These are phyloP conservation scores for Podotricha telesiphe DNA, from an alignment of 2,888 invertebrate species.

Conservation along the genomic window DNA sequence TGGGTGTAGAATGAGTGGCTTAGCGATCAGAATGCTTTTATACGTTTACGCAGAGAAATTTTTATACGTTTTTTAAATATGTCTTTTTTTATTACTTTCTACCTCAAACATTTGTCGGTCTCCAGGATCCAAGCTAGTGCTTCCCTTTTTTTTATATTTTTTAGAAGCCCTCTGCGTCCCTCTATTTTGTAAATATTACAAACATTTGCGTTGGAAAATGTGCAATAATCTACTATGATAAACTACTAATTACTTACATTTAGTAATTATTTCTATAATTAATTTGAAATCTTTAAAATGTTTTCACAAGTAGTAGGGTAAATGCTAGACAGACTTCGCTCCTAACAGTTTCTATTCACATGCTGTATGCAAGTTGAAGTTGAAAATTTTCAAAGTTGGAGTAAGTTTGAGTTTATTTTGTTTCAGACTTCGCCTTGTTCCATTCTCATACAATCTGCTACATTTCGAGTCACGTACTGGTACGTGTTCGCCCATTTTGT, in stretches of 20 bases:
- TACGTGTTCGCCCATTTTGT: constrained; percentile 53
- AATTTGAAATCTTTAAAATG: not conserved
- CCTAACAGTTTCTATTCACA: constrained; percentile 24
- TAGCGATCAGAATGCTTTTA: no score
- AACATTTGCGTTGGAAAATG: no score
- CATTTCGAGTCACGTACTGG: constrained; percentile 69
- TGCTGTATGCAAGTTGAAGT: constrained; percentile 36
- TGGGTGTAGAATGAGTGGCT: no score
- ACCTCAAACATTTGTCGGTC: no score
- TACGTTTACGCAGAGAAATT: no score
- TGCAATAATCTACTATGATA: no score
- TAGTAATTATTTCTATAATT: not conserved
- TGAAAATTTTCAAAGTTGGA: constrained; percentile 39
- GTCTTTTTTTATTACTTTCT: no score
- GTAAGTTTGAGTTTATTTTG: constrained; percentile 43
- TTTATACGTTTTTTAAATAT: no score
- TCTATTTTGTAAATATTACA: no score
- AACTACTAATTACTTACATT: not conserved
- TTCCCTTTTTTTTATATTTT: no score
- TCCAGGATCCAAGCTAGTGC: no score
- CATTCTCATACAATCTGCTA: constrained; percentile 55
- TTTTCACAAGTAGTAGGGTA: not conserved
- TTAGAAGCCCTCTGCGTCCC: no score
- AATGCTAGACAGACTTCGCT: constrained; percentile 24
- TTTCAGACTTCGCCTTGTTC: constrained; percentile 52